These are phyloP conservation scores for Fregetta grallaria DNA, from an alignment of 2,113 vertebrate genomes.

Conservation along the genomic window DNA sequence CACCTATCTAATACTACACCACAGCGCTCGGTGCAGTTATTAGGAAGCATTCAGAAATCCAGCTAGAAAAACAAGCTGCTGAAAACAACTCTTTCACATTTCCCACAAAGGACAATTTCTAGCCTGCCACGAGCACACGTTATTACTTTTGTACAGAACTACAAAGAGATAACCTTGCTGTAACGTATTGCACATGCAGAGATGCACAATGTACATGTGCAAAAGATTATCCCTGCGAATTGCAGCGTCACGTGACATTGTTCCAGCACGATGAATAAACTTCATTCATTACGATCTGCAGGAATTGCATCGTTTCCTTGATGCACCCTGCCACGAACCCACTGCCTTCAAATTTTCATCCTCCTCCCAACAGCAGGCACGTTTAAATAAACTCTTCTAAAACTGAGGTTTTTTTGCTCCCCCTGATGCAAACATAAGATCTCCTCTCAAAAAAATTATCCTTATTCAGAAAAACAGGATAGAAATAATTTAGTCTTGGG, in stretches of 20 bases:
- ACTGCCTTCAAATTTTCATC: neutral
- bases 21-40: neutral
- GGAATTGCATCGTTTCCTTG: neutral
- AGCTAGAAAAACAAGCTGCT: neutral
- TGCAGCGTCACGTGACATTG: rapidly evolving
- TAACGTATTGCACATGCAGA: rapidly evolving
- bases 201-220: rapidly evolving
- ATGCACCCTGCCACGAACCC: neutral
- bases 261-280: neutral
- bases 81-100: neutral
- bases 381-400: neutral
- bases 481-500: neutral
- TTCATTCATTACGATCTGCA: neutral
- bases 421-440: rapidly evolving
- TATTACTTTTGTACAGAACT: neutral
- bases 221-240: neutral
- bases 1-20: neutral
- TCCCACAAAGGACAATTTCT: neutral
- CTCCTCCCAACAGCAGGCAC: neutral
- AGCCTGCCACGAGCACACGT: rapidly evolving
- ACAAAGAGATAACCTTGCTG: neutral
- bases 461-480: neutral
- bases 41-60: neutral
- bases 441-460: neutral
- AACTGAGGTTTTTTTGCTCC: neutral